Evolutionary conservation across 2,888 invertebrate species (phyloP), one percentile per base, ranked within the genome.

Genomic region (Elysia crispata): DNA sequence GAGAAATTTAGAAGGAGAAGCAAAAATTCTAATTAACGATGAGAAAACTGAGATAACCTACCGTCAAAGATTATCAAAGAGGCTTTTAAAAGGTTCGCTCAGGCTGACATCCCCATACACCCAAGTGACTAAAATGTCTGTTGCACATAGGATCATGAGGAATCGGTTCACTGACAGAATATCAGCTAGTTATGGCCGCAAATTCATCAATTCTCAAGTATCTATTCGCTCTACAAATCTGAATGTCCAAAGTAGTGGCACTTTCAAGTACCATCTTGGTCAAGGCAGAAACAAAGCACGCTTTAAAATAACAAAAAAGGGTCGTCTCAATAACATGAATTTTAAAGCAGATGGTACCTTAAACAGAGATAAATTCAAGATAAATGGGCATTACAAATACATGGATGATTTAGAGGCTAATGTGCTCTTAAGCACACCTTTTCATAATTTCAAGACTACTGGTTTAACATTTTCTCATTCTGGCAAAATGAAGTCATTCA

Each of bases 131-230:
- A 79, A 79, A 50, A 18, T 79, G 6, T 66, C 41, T 33, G 1
- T 79, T 20, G 79, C 66, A 5, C 73, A 79, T 31, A 57, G 11
- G 1, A 54, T 15, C 67, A 66, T 25, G 30, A 57, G 30, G 25
- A 23, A 1, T 50, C 25, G 5, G 3, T 73, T 73, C 30, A 74
- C 50, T 50, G 64, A 30, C 41, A 66, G 74, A 5, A 74, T 57
- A 33, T 74, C 74, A 33, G 15, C 75, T 30, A 79, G 66, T 67
- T 79, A 79, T 31, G 79, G 79, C 3, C 74, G 74, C 31, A 20
- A 28, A n/a, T 74, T 67, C 69, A 25, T 79, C 50, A 74, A 79
- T 57, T 60, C 79, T n/a, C 20, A 64, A 15, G 49, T 41, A 31
- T 41, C 66, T n/a, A 50, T 54, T 60, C n/a, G 30, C 67, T 49